phyloP scores from a whole-genome alignment of 2,797 vertebrate genomes.

The Ctenopoma multispine region DNA sequence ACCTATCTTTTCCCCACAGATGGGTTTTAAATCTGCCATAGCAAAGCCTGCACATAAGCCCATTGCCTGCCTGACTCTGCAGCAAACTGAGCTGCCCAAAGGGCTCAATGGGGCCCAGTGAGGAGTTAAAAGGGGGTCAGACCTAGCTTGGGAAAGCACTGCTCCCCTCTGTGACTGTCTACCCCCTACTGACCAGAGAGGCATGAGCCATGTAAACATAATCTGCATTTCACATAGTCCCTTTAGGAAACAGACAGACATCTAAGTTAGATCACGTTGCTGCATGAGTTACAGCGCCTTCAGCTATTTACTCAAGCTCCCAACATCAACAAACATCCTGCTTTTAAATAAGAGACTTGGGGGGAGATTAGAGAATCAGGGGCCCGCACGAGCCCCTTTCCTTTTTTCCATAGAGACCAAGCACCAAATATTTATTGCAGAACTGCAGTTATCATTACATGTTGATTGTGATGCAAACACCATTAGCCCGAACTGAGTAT shows the following conservation, averaged over 20 bases:
- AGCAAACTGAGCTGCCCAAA: slow-evolving; percentile 75
- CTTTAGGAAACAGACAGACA: slow-evolving; percentile 69
- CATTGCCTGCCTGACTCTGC: slow-evolving; percentile 67
- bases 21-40: slow-evolving; percentile 74
- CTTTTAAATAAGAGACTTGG: slow-evolving; percentile 67
- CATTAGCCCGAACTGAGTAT: slow-evolving; percentile 13
- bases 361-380: slow-evolving; percentile 56
- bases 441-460: slow-evolving; percentile 32
- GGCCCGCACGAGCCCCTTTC: slow-evolving; percentile 27
- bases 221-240: slow-evolving; percentile 77
- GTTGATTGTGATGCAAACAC: slow-evolving; percentile 40
- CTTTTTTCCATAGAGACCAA: slow-evolving; percentile 23
- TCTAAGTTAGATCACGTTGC: slow-evolving; percentile 69
- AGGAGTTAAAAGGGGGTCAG: slow-evolving; percentile 73
- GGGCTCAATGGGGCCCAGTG: slow-evolving; percentile 59
- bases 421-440: slow-evolving; percentile 23
- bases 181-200: slow-evolving; percentile 73
- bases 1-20: slow-evolving; percentile 77
- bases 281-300: slow-evolving; percentile 69
- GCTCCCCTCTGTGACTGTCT: slow-evolving; percentile 64
- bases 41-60: slow-evolving; percentile 72
- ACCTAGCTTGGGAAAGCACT: slow-evolving; percentile 67
- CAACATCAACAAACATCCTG: slow-evolving; percentile 77
- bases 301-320: slow-evolving; percentile 75
- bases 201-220: slow-evolving; percentile 77